phyloP scores from a whole-genome alignment of 1,140 invertebrate genomes.

The Penaeus chinensis region DNA sequence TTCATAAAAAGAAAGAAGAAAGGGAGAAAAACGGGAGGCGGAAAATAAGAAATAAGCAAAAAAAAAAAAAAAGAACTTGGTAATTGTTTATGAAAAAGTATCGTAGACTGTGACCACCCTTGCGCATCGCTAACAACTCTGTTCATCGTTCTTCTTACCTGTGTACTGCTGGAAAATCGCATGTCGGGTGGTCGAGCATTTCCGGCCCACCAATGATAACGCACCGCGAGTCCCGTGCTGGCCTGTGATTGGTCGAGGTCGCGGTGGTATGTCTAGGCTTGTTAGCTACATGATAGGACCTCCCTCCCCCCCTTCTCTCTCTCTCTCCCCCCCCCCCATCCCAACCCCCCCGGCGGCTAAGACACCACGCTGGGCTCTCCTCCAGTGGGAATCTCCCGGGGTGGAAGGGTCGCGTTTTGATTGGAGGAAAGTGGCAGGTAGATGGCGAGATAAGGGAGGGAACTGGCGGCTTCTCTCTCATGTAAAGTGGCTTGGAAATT shows the following conservation, averaged over 20 bases:
- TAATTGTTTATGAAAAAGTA: slow-evolving; percentile 5
- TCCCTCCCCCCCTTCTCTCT: too few species aligned
- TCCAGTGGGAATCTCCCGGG: slow-evolving; percentile 4
- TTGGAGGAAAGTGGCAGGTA: slow-evolving; percentile 24
- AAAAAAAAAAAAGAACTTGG: not conserved
- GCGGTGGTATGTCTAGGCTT: slow-evolving; percentile 18
- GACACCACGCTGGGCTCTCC: not conserved
- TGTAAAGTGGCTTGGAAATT: slow-evolving; percentile 45
- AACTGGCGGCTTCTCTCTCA: slow-evolving; percentile 33
- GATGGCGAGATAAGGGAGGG: slow-evolving; percentile 17
- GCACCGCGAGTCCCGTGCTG: not conserved
- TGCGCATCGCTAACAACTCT: slow-evolving; percentile 35
- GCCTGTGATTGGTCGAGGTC: slow-evolving; percentile 4
- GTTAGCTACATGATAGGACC: not conserved
- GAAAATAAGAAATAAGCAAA: not conserved
- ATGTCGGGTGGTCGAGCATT: not conserved
- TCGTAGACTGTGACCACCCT: not conserved
- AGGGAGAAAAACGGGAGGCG: too few species aligned
- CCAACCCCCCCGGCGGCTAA: not conserved
- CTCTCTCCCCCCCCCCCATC: too few species aligned
- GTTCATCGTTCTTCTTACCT: slow-evolving; percentile 30
- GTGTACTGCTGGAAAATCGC: slow-evolving; percentile 5
- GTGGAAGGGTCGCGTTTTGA: not conserved
- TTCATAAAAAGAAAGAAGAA: too few species aligned
- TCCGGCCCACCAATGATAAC: slow-evolving; percentile 14